Percentiles rank a stretch among this genome's conserved stretches.
Conservation (phyloP, 1,140 invertebrate species). For the Oncopodura yosiiana region DNA sequence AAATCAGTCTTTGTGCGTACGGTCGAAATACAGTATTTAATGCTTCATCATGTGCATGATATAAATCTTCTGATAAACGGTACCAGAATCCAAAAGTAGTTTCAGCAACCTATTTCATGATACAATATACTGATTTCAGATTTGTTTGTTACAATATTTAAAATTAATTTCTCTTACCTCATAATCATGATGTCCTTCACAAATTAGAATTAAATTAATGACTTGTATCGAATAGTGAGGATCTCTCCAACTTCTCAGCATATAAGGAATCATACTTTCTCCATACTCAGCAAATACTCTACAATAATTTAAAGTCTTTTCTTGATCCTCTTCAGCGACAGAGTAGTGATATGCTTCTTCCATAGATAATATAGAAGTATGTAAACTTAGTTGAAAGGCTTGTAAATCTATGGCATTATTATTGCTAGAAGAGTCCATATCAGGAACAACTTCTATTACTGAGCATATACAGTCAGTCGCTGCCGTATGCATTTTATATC, state of each 20-base stretch:
- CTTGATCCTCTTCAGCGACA: conserved; percentile 83
- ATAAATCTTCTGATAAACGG: conserved; percentile 83
- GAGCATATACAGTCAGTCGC: conserved; percentile 41
- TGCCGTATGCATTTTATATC: conserved; percentile 28
- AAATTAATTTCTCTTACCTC: conserved; percentile 50
- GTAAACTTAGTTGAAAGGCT: conserved; percentile 63
- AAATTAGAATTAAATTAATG: conserved; percentile 78
- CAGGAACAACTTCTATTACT: conserved; percentile 73
- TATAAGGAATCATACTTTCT: conserved; percentile 78
- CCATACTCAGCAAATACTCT: conserved; percentile 90
- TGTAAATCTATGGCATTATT: conserved; percentile 48
- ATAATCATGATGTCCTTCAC: conserved; percentile 94
- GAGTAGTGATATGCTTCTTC: conserved; percentile 82
- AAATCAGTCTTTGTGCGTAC: conserved; percentile 79
- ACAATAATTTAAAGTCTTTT: conserved; percentile 82
- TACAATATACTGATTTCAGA: neutral
- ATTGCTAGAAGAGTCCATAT: conserved; percentile 67
- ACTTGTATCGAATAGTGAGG: conserved; percentile 74
- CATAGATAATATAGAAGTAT: conserved; percentile 66
- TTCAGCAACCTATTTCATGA: conserved; percentile 67
- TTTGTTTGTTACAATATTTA: neutral
- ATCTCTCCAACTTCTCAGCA: conserved; percentile 51
- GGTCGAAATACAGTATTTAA: conserved; percentile 73
- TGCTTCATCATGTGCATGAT: conserved; percentile 70
- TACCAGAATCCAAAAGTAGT: conserved; percentile 98